These are phyloP conservation scores for Dascillus cervinus DNA, from an alignment of 2,888 invertebrate genomes.

Conservation along the genomic window DNA sequence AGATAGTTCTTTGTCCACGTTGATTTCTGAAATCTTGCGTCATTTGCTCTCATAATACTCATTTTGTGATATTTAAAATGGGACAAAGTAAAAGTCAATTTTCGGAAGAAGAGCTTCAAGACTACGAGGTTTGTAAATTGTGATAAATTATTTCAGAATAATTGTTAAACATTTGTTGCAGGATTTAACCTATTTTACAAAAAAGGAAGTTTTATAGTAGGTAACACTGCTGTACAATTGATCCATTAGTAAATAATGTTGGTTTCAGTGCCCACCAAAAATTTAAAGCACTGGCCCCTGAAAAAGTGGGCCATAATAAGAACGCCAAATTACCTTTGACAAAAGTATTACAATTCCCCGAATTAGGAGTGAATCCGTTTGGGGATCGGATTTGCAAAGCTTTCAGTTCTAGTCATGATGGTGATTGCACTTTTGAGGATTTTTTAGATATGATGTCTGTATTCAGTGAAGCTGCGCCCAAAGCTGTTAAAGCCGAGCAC, in stretches of 20 bases:
- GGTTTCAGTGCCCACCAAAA: slow-evolving; percentile 78
- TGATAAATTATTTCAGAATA: slow-evolving; percentile 4
- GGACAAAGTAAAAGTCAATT: slow-evolving; percentile 79
- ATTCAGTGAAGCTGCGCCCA: slow-evolving; percentile 84
- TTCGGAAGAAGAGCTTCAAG: slow-evolving; percentile 80
- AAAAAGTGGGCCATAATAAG: slow-evolving; percentile 81
- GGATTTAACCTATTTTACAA: slow-evolving; percentile 90
- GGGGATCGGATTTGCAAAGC: slow-evolving; percentile 86
- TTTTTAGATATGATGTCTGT: slow-evolving; percentile 97
- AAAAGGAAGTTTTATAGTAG: slow-evolving; percentile 87
- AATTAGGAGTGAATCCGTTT: slow-evolving; percentile 85
- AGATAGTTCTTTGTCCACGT: too few species aligned
- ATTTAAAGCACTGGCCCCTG: slow-evolving; percentile 82
- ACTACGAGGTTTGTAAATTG: slow-evolving; percentile 64
- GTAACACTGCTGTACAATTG: slow-evolving; percentile 28
- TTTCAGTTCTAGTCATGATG: slow-evolving; percentile 82
- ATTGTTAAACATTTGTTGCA: slow-evolving; percentile 40
- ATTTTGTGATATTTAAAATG: slow-evolving; percentile 57
- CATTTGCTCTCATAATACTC: too few species aligned
- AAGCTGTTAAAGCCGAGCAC: slow-evolving; percentile 89
- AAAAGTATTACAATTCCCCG: slow-evolving; percentile 79
- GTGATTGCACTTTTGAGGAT: slow-evolving; percentile 91
- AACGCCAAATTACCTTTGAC: slow-evolving; percentile 80
- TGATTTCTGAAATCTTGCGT: too few species aligned
- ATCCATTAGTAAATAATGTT: slow-evolving; percentile 9